Percentiles rank a stretch among this genome's conserved stretches.
Conservation (phyloP, 2,797 vertebrate genomes). For the Sibirionetta formosa region DNA sequence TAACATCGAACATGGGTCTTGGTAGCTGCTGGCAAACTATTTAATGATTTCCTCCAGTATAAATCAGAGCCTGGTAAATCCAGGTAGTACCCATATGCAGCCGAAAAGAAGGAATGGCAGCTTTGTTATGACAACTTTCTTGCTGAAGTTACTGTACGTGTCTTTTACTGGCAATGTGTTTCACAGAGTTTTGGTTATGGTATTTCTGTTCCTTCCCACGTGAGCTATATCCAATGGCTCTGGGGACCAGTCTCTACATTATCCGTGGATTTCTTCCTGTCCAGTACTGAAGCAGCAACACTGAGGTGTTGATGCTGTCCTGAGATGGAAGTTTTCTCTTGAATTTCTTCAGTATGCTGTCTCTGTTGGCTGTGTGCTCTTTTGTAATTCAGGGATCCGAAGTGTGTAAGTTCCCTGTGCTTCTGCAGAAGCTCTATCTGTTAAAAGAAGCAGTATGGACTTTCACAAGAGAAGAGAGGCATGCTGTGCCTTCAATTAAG, state of each 20-base stretch:
- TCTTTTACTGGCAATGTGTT: not conserved
- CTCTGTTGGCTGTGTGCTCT: not conserved
- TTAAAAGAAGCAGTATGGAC: not conserved
- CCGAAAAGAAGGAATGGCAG: not conserved
- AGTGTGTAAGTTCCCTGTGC: not conserved
- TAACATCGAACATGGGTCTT: not conserved
- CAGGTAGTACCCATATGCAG: not conserved
- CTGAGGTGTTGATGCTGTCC: not conserved
- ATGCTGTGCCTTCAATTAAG: not conserved
- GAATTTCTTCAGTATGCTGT: not conserved
- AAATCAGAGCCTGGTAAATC: not conserved
- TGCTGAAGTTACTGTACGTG: not conserved
- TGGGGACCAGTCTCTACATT: not conserved
- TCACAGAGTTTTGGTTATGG: not conserved
- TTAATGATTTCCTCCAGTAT: not conserved
- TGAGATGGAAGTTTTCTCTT: not conserved
- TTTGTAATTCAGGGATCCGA: not conserved
- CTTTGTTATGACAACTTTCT: not conserved
- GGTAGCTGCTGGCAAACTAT: not conserved
- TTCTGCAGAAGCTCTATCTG: not conserved
- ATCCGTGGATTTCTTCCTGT: not conserved
- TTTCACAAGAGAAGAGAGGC: not conserved
- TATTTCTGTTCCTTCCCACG: not conserved
- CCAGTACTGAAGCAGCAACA: not conserved
- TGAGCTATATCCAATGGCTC: not conserved